These are phyloP conservation scores for Chinchilla lanigera DNA, from an alignment of 2,113 vertebrate genomes.

Conservation along the genomic window DNA sequence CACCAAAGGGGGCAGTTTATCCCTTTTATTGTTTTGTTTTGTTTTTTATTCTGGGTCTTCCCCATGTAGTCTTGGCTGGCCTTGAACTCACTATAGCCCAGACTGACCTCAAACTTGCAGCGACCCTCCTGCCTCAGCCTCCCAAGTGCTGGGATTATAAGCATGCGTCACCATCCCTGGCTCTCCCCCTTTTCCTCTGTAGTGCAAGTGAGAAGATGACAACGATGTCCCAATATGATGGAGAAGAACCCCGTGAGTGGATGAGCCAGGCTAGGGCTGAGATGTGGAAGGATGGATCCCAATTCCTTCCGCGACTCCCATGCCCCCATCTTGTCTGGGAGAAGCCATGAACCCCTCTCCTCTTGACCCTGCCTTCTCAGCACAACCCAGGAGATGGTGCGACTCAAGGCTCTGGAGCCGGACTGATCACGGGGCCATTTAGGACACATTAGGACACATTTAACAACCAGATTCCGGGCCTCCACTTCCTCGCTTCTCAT, in stretches of 20 bases:
- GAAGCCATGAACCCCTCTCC: not conserved
- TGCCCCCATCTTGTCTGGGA: not conserved
- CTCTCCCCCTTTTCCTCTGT: not conserved
- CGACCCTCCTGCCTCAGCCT: not conserved
- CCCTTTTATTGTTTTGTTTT: not conserved
- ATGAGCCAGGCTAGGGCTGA: not conserved
- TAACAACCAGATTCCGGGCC: conserved; percentile 1
- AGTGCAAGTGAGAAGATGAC: not conserved
- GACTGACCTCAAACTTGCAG: not conserved
- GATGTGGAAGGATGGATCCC: not conserved
- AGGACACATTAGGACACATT: not conserved
- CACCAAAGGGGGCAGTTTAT: not conserved
- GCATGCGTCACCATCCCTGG: not conserved
- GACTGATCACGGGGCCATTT: not conserved
- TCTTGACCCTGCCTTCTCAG: not conserved
- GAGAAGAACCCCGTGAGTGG: not conserved
- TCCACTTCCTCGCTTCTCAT: not conserved
- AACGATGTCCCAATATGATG: not conserved
- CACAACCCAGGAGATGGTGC: not conserved
- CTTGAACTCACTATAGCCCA: not conserved
- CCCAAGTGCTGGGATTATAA: not conserved
- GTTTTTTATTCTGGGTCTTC: not conserved
- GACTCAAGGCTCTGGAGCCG: not conserved
- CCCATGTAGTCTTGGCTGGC: not conserved
- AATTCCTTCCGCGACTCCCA: not conserved